Percentiles rank a stretch among this genome's conserved stretches.
Conservation (phyloP, 2,113 vertebrate species). For the Gnathonemus longibarbis region DNA sequence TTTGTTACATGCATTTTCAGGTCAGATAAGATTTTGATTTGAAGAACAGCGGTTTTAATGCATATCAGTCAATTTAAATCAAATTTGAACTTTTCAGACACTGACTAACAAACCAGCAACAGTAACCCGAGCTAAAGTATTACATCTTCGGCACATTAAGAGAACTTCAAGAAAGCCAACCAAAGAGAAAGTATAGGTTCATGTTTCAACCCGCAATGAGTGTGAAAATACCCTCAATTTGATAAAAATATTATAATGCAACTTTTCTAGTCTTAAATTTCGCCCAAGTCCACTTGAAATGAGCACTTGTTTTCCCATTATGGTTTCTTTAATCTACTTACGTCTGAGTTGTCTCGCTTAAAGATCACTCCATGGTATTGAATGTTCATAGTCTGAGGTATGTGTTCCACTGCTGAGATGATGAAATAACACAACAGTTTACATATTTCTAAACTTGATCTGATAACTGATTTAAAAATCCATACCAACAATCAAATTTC, state of each 20-base stretch:
- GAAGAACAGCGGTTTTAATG: constrained; percentile 75
- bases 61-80: constrained; percentile 83
- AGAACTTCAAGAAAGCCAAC: constrained; percentile 82
- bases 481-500: constrained; percentile 80
- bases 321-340: constrained; percentile 88
- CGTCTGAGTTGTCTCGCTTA: constrained; percentile 66
- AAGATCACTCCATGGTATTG: constrained; percentile 71
- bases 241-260: constrained; percentile 94
- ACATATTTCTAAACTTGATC: constrained; percentile 83
- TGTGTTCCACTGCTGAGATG: constrained; percentile 57
- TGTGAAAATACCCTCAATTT: constrained; percentile 96
- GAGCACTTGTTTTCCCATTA: constrained; percentile 84
- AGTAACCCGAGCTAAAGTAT: constrained; percentile 77
- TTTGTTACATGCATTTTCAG: constrained; percentile 72
- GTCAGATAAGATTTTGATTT: constrained; percentile 64
- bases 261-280: constrained; percentile 89
- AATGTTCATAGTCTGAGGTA: constrained; percentile 62
- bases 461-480: constrained; percentile 86
- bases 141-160: constrained; percentile 82
- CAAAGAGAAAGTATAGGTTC: constrained; percentile 91
- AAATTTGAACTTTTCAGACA: constrained; percentile 84
- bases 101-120: constrained; percentile 76
- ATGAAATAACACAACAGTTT: constrained; percentile 79
- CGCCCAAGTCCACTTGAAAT: constrained; percentile 79
- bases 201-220: constrained; percentile 82